phyloP scores from a whole-genome alignment of 2,113 vertebrate genomes.

The Burhinus oedicnemus region DNA sequence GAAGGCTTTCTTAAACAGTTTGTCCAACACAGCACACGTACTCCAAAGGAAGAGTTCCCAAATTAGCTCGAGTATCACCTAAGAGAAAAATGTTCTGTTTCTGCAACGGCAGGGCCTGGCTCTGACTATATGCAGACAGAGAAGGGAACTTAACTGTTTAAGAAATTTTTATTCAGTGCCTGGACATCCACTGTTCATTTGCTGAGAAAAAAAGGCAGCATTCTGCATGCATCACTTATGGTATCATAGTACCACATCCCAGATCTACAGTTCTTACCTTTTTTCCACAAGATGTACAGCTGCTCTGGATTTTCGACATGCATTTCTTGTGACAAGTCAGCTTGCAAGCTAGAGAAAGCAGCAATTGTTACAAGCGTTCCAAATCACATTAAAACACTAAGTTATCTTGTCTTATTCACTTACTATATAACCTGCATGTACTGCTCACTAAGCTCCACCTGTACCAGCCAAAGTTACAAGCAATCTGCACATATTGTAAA shows the following conservation, averaged over 20 bases:
- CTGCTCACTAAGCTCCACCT: neutral
- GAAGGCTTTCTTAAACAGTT: neutral
- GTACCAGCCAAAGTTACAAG: neutral
- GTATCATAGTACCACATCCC: neutral
- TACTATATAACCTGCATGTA: fast-evolving
- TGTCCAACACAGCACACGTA: neutral
- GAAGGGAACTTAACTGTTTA: neutral
- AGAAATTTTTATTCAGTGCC: neutral
- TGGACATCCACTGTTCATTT: neutral
- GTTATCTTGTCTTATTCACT: neutral
- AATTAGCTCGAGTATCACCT: neutral
- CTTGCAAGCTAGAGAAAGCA: constrained; percentile 85
- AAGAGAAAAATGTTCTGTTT: neutral
- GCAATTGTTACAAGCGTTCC: neutral
- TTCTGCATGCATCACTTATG: fast-evolving
- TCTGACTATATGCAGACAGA: neutral
- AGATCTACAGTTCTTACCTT: constrained; percentile 76
- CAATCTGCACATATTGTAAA: fast-evolving
- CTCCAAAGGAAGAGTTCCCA: neutral
- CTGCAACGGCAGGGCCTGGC: neutral
- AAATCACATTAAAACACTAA: neutral
- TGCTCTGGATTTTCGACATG: constrained; percentile 84
- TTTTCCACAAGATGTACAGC: constrained; percentile 83
- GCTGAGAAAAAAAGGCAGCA: neutral
- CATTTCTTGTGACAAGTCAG: constrained; percentile 98